These are phyloP conservation scores for Enteromius treurensis DNA, from an alignment of 2,797 vertebrate species.

Conservation along the genomic window DNA sequence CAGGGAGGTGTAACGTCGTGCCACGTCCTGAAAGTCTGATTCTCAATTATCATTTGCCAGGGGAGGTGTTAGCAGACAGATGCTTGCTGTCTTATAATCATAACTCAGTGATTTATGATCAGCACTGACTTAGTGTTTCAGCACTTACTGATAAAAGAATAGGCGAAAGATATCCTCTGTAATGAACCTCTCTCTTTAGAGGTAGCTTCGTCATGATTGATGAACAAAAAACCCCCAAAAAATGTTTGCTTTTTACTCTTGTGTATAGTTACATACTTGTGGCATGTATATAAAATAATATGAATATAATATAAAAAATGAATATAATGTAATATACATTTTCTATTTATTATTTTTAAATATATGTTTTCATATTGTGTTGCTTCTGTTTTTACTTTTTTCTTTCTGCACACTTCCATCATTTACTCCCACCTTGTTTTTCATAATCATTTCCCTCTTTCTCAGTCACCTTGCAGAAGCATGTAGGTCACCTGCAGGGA, in stretches of 20 bases:
- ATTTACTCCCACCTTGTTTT: constrained; percentile 40
- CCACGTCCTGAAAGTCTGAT: constrained; percentile 32
- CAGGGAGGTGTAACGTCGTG: constrained; percentile 26
- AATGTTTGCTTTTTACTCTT: constrained; percentile 14
- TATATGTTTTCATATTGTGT: background rate
- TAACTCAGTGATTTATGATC: constrained; percentile 50
- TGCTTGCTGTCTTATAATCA: constrained; percentile 46
- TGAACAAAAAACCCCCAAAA: no score
- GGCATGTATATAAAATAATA: no score
- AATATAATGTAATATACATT: background rate
- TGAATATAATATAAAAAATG: background rate
- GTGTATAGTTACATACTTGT: background rate
- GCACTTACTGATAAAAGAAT: constrained; percentile 48
- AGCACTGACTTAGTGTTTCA: constrained; percentile 34
- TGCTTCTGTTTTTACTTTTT: background rate
- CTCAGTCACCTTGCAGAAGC: constrained; percentile 65
- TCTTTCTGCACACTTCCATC: constrained; percentile 5
- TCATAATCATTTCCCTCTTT: constrained; percentile 52
- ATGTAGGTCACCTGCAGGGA: constrained; percentile 71
- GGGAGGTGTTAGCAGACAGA: constrained; percentile 46
- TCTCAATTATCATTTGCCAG: constrained; percentile 49
- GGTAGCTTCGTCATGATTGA: constrained; percentile 38
- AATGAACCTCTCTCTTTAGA: constrained; percentile 40
- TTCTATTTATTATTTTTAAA: background rate
- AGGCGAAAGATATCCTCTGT: constrained; percentile 34